Evolutionary conservation across 1,140 invertebrate genomes (phyloP).

Genomic region (Brachionus calyciflorus): DNA sequence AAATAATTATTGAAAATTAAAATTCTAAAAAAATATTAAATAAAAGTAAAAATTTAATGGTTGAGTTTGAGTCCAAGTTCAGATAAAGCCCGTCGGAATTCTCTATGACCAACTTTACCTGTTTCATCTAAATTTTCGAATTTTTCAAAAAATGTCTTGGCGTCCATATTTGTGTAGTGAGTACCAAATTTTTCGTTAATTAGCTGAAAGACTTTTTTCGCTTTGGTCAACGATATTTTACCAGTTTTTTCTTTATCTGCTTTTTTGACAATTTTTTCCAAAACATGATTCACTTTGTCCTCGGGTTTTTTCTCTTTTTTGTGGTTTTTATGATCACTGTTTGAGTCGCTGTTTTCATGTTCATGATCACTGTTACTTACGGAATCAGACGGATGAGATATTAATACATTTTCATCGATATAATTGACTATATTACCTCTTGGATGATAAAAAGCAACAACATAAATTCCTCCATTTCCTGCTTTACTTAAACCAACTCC

Average conservation of each 20-base stretch:
- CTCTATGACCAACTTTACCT: not conserved
- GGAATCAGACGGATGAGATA: not conserved
- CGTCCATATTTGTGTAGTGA: constrained; percentile 24
- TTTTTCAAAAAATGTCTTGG: constrained; percentile 39
- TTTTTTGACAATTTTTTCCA: constrained; percentile 40
- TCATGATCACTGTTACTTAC: constrained; percentile 8
- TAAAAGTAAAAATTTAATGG: not conserved
- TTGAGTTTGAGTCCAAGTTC: not conserved
- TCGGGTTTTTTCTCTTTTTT: constrained; percentile 7
- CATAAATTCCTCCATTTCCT: not conserved
- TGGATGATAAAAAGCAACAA: constrained; percentile 31
- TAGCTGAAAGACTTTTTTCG: constrained; percentile 29
- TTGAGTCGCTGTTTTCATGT: constrained; percentile 2
- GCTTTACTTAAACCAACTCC: not conserved
- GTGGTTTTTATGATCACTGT: not conserved
- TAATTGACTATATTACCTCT: constrained; percentile 40
- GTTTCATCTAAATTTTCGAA: constrained; percentile 5
- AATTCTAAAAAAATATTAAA: too few species aligned
- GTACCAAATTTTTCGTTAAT: constrained; percentile 42
- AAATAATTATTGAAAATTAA: too few species aligned
- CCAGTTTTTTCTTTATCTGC: constrained; percentile 39
- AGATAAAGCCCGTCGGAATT: not conserved
- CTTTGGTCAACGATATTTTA: constrained; percentile 31
- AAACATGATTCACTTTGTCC: constrained; percentile 25
- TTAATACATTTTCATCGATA: constrained; percentile 21